Evolutionary conservation across 2,888 invertebrate genomes (phyloP).

Genomic region (Crematogaster levior): DNA sequence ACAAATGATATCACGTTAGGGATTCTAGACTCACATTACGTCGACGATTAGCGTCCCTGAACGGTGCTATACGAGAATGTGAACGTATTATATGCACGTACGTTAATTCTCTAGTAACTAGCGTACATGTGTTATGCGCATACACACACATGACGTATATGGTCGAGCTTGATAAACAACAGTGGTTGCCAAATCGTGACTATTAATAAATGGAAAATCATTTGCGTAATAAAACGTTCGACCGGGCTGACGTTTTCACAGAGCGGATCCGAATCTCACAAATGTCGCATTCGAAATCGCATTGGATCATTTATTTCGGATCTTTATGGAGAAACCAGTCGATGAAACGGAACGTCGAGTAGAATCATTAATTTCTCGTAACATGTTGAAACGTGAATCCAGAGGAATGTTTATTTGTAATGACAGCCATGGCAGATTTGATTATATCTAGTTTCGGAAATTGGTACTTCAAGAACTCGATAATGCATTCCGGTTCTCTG

Average conservation of each 20-base stretch:
- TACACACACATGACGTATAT: conserved; percentile 76
- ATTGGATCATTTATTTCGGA: not conserved
- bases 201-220: conserved; percentile 82
- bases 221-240: conserved; percentile 77
- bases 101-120: conserved; percentile 62
- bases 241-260: conserved; percentile 14
- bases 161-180: conserved; percentile 83
- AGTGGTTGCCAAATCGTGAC: conserved; percentile 84
- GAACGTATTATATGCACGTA: conserved; percentile 33
- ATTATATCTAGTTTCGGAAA: conserved; percentile 1
- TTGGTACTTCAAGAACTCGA: conserved; percentile 2
- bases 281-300: not conserved
- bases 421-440: not conserved
- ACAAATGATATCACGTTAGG: conserved; percentile 47
- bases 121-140: conserved; percentile 35
- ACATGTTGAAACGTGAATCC: conserved; percentile 4
- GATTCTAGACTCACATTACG: conserved; percentile 45
- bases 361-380: conserved; percentile 19
- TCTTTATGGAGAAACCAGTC: not conserved
- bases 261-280: conserved; percentile 3
- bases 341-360: not conserved
- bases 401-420: conserved; percentile 9
- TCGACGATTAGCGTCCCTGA: conserved; percentile 46
- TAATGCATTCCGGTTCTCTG: not conserved
- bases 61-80: conserved; percentile 29